Evolutionary conservation across 2,113 vertebrate species (phyloP).

Genomic region (Cynopterus brachyotis): DNA sequence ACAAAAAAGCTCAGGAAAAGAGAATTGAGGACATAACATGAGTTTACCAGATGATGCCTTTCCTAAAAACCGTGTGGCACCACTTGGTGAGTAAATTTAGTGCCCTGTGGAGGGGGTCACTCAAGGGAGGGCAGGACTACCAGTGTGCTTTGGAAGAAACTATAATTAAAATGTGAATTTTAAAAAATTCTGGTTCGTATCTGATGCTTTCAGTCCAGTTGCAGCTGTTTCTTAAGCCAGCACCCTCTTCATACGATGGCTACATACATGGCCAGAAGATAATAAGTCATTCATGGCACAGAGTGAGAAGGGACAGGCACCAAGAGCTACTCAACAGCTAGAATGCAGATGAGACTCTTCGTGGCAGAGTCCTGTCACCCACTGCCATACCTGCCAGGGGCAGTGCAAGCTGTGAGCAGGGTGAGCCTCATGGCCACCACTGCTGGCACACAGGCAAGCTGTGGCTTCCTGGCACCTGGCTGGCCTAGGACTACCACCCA

Average conservation of each 20-base stretch:
- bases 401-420: background rate
- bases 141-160: background rate
- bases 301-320: constrained; percentile 18
- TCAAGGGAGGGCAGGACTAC: background rate
- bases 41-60: constrained; percentile 3
- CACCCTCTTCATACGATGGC: background rate
- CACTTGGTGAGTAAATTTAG: background rate
- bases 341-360: constrained; percentile 49
- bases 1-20: constrained; percentile 58
- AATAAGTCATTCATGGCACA: background rate
- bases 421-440: background rate
- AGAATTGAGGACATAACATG: background rate
- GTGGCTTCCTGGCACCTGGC: background rate
- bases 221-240: constrained; percentile 43
- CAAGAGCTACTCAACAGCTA: constrained; percentile 49
- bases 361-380: background rate
- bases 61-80: background rate
- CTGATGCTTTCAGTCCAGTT: background rate
- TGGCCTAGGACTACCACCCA: background rate
- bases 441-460: background rate
- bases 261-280: constrained; percentile 38
- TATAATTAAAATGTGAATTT: background rate
- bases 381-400: background rate
- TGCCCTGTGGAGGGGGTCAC: background rate
- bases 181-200: background rate